A percentile compares a stretch with the other conserved stretches of the same genome.
Evolutionary conservation across 2,113 vertebrate species (phyloP).

Genomic region (Osmerus eperlanus): DNA sequence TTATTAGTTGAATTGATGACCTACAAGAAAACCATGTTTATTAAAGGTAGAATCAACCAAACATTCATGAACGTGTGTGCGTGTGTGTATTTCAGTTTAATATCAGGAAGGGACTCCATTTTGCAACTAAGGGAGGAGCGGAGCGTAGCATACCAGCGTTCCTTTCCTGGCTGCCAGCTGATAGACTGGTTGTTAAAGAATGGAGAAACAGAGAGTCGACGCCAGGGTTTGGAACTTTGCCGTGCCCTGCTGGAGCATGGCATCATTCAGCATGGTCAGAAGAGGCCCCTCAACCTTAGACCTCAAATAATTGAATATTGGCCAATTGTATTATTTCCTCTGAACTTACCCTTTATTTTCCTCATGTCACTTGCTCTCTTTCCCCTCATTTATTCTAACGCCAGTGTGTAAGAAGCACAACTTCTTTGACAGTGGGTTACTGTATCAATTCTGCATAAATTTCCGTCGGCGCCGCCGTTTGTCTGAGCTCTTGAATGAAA

Average conservation of each 20-base stretch:
- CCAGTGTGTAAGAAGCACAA: conserved; percentile 75
- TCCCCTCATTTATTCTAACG: background rate
- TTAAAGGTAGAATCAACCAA: background rate
- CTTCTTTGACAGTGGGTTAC: conserved; percentile 80
- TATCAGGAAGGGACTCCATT: conserved; percentile 71
- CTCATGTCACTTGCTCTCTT: background rate
- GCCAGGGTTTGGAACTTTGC: conserved; percentile 75
- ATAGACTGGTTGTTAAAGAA: conserved; percentile 83
- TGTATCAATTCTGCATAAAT: conserved; percentile 84
- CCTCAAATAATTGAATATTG: conserved; percentile 2
- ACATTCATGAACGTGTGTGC: background rate
- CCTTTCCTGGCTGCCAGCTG: conserved; percentile 78
- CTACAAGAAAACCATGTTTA: no score
- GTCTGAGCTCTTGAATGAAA: conserved; percentile 75
- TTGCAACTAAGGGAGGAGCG: conserved; percentile 79
- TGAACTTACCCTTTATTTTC: background rate
- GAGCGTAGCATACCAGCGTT: conserved; percentile 72
- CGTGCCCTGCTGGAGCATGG: conserved; percentile 76
- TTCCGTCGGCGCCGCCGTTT: conserved; percentile 74
- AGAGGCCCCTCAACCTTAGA: conserved; percentile 15
- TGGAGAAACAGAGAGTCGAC: conserved; percentile 72
- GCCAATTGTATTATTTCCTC: background rate
- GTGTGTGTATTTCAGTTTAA: conserved; percentile 64
- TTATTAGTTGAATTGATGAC: background rate
- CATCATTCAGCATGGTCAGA: conserved; percentile 82